Evolutionary conservation across 2,113 vertebrate species (phyloP).

Genomic region (Eurypyga helias): DNA sequence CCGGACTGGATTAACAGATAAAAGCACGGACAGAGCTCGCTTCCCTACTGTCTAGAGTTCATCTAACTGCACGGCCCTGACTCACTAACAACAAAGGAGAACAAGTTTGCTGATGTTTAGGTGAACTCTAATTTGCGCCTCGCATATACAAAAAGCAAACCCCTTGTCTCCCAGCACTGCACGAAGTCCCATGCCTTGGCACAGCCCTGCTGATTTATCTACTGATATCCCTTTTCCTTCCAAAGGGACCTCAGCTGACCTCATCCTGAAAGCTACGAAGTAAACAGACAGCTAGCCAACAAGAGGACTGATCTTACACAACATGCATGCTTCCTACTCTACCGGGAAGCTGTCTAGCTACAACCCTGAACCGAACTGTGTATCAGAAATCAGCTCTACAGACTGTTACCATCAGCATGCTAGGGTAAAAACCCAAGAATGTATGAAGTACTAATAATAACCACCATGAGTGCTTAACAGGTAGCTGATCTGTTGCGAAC

Average conservation of each 20-base stretch:
- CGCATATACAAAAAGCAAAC: not conserved
- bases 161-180: not conserved
- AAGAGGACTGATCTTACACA: not conserved
- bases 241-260: not conserved
- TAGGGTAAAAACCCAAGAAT: not conserved
- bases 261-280: not conserved
- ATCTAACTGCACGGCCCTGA: not conserved
- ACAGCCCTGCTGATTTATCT: not conserved
- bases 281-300: not conserved
- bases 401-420: not conserved
- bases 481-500: not conserved
- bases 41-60: not conserved
- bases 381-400: not conserved
- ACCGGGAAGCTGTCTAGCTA: not conserved
- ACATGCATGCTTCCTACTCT: not conserved
- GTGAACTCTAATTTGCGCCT: not conserved
- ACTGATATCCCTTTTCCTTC: not conserved
- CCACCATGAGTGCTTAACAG: not conserved
- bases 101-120: not conserved
- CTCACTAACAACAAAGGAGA: not conserved
- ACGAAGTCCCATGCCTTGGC: not conserved
- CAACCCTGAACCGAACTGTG: not conserved
- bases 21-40: rapidly evolving
- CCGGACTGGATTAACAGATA: not conserved
- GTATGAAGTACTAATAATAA: not conserved